phyloP scores from a whole-genome alignment of 2,888 invertebrate species.

The Torymus texanus region DNA sequence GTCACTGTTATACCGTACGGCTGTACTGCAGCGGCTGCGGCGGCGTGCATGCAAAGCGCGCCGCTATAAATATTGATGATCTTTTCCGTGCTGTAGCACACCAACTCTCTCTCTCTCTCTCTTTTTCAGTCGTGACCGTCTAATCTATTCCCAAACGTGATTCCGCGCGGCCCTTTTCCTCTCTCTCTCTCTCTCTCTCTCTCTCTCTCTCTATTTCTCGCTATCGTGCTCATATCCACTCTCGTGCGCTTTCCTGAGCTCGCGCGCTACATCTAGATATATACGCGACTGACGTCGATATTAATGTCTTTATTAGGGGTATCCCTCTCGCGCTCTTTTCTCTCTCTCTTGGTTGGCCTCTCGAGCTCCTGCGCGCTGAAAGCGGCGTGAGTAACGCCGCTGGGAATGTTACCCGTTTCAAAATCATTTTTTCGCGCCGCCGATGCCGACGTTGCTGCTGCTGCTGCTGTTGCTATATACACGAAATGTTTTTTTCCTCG shows the following conservation, averaged over 20 bases:
- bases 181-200: slow-evolving; percentile 33
- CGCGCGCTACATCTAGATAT: slow-evolving; percentile 65
- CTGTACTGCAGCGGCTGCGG: slow-evolving; percentile 3
- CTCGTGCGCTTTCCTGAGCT: slow-evolving; percentile 33
- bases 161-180: slow-evolving; percentile 27
- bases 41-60: slow-evolving; percentile 51
- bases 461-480: not conserved
- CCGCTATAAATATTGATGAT: slow-evolving; percentile 65
- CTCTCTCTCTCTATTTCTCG: slow-evolving; percentile 24
- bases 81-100: slow-evolving; percentile 61
- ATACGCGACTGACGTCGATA: slow-evolving; percentile 67
- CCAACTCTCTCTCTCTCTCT: not conserved
- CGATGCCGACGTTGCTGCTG: not conserved
- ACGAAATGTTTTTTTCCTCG: slow-evolving; percentile 17
- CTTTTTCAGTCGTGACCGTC: slow-evolving; percentile 69
- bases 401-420: slow-evolving; percentile 49
- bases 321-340: slow-evolving; percentile 31
- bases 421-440: slow-evolving; percentile 39
- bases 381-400: slow-evolving; percentile 47
- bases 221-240: slow-evolving; percentile 5
- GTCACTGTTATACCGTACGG: slow-evolving; percentile 56
- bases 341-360: not conserved
- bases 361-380: slow-evolving; percentile 41
- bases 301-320: slow-evolving; percentile 73
- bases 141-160: slow-evolving; percentile 68